Base-by-base conservation (phyloP, 2,888 invertebrate species). In the Dichetophora obliterata region DNA sequence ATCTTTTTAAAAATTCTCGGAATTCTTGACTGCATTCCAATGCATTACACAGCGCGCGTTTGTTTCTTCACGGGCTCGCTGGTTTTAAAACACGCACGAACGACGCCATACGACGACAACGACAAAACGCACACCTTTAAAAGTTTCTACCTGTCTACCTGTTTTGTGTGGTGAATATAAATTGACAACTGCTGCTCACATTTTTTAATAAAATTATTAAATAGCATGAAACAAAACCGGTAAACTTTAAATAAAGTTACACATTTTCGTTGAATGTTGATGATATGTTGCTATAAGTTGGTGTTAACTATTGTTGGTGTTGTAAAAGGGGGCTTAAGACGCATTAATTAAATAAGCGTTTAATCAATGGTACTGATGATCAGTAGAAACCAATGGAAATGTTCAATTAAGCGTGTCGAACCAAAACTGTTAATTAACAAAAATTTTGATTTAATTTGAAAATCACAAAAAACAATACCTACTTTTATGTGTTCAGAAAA, bases 1-100 rank as follows among this genome's bases (percentile, higher is more conserved):
- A 57, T n/a, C 37, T 57, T 57, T 70, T 81, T 77, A 80, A 79
- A 85, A 86, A n/a, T 85, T 85, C 85, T 84, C 82, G 83, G 85
- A 85, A 85, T 85, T 85, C 86, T 84, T 84, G 82, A 81, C 85
- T 84, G 82, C 85, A 86, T 85, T 85, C 85, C 85, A 70, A 65
- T 22, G 63, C 43, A 43, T n/a, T n/a, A n/a, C n/a, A 83, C 84
- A 83, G 84, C 83, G 52, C 63, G 65, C 43, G 43, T 69, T 43
- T n/a, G n/a, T n/a, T n/a, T n/a, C n/a, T n/a, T n/a, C 27, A 19
- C n/a, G 6, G 11, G 57, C 43, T 54, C 9, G 48, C 9, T 19
- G 31, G 11, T n/a, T 63, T 31, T 2, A 66, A 43, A 22, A 43
- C 66, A 37, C 66, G 19, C 34, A 31, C 16, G 31, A 61, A 16